Evolutionary conservation across 2,888 invertebrate species (phyloP), one percentile per base, ranked within the genome.

Genomic region (Acleris cristana): DNA sequence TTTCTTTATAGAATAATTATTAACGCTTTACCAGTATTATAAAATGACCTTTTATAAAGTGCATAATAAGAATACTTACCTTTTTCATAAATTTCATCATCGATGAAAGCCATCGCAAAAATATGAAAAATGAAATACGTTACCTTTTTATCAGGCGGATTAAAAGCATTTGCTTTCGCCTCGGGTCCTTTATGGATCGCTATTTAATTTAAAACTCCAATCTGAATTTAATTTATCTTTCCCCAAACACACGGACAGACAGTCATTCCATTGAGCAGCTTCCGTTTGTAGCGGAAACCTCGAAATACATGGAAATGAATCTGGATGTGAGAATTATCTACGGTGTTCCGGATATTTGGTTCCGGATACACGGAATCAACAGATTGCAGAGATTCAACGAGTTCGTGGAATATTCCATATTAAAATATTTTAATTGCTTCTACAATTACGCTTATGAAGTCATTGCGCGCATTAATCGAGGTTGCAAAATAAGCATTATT

Each of bases 281-380:
- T 61, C 61, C 66, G 56, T 53, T 58, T 34, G 48, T 48, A 57
- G 30, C 52, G 52, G 62, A 48, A 56, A 52, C 66, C 66, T 53
- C 48, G 18, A 45, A 62, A 53, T 48, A 57, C 30, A 57, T 53
- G 57, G 52, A 67, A 62, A 58, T 62, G 16, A 45, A 57, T 57
- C 48, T 45, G 45, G 59, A 60, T 62, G 6, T 26, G 56, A 48
- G 61, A 48, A 62, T 67, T 57, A 67, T 62, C 56, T 57, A 30
- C 10, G 40, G 56, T 56, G 51, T 61, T 21, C 61, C 61, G 65
- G 51, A 56, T 61, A 34, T 61, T 66, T 56, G 30, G 44, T 30
- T 40, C 30, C 61, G 56, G 60, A 45, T 65, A 56, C 48, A 49
- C 53, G 26, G 51, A 30, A 58, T 58, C 53, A 58, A 59, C 12